Conservation (phyloP, 1,140 invertebrate genomes). For the Adoxophyes honmai region DNA sequence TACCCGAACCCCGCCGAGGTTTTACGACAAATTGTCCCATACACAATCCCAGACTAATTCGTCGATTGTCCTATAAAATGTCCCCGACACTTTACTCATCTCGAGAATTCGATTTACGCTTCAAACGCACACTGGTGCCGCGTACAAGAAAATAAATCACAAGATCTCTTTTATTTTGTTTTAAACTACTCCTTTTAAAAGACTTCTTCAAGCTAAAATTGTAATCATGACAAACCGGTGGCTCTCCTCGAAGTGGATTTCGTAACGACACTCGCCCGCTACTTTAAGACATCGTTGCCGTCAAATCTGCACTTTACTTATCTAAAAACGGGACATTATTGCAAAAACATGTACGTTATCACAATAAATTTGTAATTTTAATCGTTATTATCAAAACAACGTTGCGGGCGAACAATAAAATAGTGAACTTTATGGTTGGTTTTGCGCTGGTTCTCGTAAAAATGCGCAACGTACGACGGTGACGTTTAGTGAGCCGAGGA, state of each 20-base stretch:
- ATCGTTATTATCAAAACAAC: constrained; percentile 70
- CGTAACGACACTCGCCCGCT: neutral
- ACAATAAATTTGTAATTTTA: constrained; percentile 72
- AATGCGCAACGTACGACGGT: constrained; percentile 40
- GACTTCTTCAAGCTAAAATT: neutral
- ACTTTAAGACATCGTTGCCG: constrained; percentile 25
- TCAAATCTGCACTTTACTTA: constrained; percentile 50
- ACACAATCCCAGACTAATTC: constrained; percentile 11
- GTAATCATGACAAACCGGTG: neutral
- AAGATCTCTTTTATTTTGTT: too few relatives aligned
- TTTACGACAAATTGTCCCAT: constrained; percentile 50
- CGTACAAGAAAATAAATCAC: too few relatives aligned
- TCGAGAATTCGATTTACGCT: too few relatives aligned
- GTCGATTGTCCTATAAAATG: constrained; percentile 4
- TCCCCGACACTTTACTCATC: neutral
- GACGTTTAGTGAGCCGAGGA: constrained; percentile 40
- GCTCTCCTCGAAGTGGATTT: neutral
- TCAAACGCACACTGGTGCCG: neutral
- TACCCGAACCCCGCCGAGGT: constrained; percentile 22
- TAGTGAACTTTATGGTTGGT: constrained; percentile 51
- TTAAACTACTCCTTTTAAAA: neutral
- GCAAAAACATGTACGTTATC: constrained; percentile 32
- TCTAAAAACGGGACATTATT: constrained; percentile 43
- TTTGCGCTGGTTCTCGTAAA: constrained; percentile 54
- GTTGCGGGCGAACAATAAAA: constrained; percentile 57